These are phyloP conservation scores for Platycercus adscitus DNA, from an alignment of 2,113 vertebrate genomes.

Conservation along the genomic window DNA sequence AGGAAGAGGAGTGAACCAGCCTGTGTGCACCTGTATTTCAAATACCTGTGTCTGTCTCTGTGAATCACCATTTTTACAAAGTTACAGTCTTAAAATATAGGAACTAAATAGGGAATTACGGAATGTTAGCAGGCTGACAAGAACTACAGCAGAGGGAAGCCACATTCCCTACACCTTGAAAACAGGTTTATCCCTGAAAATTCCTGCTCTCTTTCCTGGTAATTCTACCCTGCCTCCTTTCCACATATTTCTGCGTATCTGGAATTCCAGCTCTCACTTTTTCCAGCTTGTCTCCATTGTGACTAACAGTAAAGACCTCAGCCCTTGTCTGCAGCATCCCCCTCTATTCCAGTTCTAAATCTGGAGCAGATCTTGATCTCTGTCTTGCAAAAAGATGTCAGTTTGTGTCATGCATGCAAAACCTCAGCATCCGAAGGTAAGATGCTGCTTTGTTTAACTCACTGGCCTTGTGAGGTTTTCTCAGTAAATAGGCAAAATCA, in stretches of 20 bases:
- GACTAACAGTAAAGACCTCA: constrained; percentile 39
- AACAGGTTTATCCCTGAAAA: background rate
- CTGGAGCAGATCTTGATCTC: constrained; percentile 10
- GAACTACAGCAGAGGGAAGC: background rate
- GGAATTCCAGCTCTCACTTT: constrained; percentile 47
- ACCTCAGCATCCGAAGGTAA: background rate
- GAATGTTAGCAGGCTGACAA: constrained; percentile 3
- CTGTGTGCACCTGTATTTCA: background rate
- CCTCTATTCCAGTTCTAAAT: background rate
- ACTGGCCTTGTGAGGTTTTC: background rate
- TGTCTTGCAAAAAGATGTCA: background rate
- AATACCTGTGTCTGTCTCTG: background rate
- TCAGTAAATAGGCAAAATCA: constrained; percentile 31
- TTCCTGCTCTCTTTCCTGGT: background rate
- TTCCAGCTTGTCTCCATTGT: background rate
- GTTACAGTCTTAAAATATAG: constrained; percentile 58
- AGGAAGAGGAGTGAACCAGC: background rate
- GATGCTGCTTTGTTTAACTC: constrained; percentile 1
- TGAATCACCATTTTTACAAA: constrained; percentile 14
- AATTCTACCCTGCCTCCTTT: background rate
- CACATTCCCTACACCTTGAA: background rate
- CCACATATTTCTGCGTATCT: constrained; percentile 28
- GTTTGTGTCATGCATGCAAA: constrained; percentile 28
- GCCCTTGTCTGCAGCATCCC: background rate
- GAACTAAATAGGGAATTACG: background rate